phyloP scores from a whole-genome alignment of 2,888 invertebrate genomes.

The Diadromus collaris region DNA sequence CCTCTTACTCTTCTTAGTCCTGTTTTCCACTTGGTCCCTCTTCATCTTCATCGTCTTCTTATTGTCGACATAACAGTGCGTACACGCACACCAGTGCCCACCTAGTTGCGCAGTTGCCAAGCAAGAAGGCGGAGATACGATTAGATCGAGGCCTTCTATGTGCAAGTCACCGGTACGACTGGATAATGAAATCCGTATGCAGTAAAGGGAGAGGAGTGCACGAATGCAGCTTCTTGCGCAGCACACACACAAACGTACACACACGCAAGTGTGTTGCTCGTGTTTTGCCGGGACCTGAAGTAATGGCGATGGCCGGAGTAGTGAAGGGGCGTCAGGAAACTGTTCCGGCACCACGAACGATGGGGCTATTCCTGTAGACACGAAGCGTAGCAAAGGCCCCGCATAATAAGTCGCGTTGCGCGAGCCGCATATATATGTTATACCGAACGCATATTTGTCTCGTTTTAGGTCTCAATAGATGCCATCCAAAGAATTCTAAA shows the following conservation, averaged over 20 bases:
- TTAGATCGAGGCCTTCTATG: conserved; percentile 14
- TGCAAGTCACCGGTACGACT: conserved; percentile 39
- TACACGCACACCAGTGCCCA: conserved; percentile 21
- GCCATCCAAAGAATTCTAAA: no score
- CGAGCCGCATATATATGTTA: neutral
- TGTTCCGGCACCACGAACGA: conserved; percentile 40
- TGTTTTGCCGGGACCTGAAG: conserved; percentile 38
- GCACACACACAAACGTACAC: neutral
- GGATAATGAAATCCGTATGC: conserved; percentile 53
- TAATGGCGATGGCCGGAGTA: conserved; percentile 21
- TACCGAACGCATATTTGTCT: neutral
- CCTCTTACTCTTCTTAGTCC: conserved; percentile 9
- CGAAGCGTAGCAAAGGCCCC: conserved; percentile 54
- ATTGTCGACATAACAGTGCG: conserved; percentile 42
- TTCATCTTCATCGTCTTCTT: conserved; percentile 23
- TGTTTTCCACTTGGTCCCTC: conserved; percentile 5
- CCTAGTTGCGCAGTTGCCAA: conserved; percentile 53
- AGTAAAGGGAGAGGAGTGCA: conserved; percentile 17
- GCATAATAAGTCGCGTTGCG: conserved; percentile 65
- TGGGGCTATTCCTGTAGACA: conserved; percentile 64
- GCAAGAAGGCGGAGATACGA: conserved; percentile 47
- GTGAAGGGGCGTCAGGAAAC: conserved; percentile 20
- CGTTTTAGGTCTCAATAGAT: neutral
- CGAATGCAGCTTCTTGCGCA: conserved; percentile 14
- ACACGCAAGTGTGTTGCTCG: conserved; percentile 20